Percentiles rank a stretch among this genome's conserved stretches.
Conservation (phyloP, 2,113 vertebrate species). For the Protobothrops flavoviridis region DNA sequence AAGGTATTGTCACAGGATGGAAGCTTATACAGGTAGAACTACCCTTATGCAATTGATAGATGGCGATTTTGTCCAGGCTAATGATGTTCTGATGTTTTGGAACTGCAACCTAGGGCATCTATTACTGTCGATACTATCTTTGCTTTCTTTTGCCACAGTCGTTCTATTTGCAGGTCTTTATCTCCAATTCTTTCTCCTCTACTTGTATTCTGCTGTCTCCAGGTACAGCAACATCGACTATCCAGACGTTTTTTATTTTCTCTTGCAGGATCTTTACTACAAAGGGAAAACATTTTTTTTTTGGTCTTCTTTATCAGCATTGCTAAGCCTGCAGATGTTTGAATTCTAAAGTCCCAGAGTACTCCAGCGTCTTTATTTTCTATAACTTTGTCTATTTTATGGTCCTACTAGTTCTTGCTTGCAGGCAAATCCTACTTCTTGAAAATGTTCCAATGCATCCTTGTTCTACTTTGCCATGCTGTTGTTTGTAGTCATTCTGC, state of each 20-base stretch:
- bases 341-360: background rate
- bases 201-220: background rate
- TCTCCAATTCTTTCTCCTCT: background rate
- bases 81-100: background rate
- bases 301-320: background rate
- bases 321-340: background rate
- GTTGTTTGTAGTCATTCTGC: background rate
- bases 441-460: background rate
- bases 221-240: too few species aligned
- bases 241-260: background rate
- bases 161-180: background rate
- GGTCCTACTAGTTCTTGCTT: background rate
- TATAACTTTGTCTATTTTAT: background rate
- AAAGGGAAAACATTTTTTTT: background rate
- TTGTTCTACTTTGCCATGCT: background rate
- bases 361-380: background rate
- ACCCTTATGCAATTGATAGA: background rate
- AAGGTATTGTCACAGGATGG: background rate
- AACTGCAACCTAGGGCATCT: background rate
- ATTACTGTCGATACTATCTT: background rate
- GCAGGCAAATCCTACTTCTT: background rate
- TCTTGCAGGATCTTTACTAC: too few species aligned
- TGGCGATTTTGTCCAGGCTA: background rate
- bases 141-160: background rate
- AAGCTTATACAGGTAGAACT: background rate